phyloP scores from a whole-genome alignment of 2,113 vertebrate genomes.

The human (Homo sapiens) region DNA sequence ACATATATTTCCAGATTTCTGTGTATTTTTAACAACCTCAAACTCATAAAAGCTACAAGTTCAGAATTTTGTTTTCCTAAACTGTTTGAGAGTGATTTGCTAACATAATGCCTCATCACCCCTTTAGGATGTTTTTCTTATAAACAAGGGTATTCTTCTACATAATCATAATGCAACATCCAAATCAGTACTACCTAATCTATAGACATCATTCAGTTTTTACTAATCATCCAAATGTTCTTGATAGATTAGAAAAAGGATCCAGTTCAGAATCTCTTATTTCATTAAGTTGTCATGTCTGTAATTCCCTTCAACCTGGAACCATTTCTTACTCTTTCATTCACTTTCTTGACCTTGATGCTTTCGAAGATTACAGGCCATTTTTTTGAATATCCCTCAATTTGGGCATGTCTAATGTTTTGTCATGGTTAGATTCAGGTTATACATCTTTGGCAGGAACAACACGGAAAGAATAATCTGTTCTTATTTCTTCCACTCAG shows the following conservation, averaged over 20 bases:
- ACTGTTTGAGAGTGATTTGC: not conserved
- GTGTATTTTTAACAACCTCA: slow-evolving; percentile 11
- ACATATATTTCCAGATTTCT: not conserved
- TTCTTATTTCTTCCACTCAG: not conserved
- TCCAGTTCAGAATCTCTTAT: not conserved
- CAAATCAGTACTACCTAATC: not conserved
- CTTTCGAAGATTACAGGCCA: slow-evolving; percentile 9
- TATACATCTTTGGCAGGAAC: not conserved
- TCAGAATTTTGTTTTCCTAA: slow-evolving; percentile 24
- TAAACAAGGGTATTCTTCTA: not conserved
- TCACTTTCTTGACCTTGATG: not conserved
- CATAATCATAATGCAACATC: not conserved
- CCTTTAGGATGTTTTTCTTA: not conserved
- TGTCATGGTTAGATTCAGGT: not conserved
- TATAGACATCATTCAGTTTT: not conserved
- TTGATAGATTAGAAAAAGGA: not conserved
- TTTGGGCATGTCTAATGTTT: not conserved
- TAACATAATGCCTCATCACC: not conserved
- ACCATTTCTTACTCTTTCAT: not conserved
- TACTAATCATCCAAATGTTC: not conserved
- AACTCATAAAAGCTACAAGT: not conserved
- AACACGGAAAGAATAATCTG: not conserved
- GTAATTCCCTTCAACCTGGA: not conserved
- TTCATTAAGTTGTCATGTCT: not conserved
- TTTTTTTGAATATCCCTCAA: not conserved